phyloP scores from a whole-genome alignment of 1,140 invertebrate species.

The Glomeris maerens region DNA sequence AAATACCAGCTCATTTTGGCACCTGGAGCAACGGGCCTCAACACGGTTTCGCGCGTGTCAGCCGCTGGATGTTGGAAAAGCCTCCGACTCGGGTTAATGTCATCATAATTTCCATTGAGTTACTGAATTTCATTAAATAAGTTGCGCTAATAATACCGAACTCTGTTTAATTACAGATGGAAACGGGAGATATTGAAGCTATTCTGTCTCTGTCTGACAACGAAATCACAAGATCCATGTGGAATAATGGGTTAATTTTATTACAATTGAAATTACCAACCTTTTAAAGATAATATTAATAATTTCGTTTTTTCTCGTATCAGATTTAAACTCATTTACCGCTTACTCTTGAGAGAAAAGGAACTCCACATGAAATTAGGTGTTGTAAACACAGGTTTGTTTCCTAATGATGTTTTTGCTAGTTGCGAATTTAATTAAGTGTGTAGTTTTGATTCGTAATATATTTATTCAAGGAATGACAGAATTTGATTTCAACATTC shows the following conservation, averaged over 20 bases:
- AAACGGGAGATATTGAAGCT: conserved; percentile 77
- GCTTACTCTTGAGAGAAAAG: conserved; percentile 74
- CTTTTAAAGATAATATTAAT: conserved; percentile 4
- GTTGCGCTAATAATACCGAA: too few relatives aligned
- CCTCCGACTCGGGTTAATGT: conserved; percentile 48
- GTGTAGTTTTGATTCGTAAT: too few relatives aligned
- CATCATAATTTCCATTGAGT: not conserved
- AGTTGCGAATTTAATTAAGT: too few relatives aligned
- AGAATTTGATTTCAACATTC: conserved; percentile 75
- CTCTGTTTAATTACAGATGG: conserved; percentile 36
- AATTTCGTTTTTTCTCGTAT: conserved; percentile 14
- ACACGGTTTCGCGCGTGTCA: conserved; percentile 84
- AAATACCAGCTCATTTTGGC: conserved; percentile 73
- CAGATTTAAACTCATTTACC: conserved; percentile 43
- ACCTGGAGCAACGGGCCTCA: conserved; percentile 73
- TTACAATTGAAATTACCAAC: not conserved
- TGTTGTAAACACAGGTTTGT: conserved; percentile 60
- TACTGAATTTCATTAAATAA: conserved; percentile 6
- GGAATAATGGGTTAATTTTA: conserved; percentile 66
- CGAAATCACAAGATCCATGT: conserved; percentile 81
- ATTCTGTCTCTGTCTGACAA: conserved; percentile 81
- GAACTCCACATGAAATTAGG: conserved; percentile 82
- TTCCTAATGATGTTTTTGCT: too few relatives aligned
- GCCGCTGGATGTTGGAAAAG: conserved; percentile 77
- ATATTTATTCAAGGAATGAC: conserved; percentile 49